A percentile compares a stretch with the other conserved stretches of the same genome.
Evolutionary conservation across 2,888 invertebrate genomes (phyloP).

Genomic region (Clusia tigrina): DNA sequence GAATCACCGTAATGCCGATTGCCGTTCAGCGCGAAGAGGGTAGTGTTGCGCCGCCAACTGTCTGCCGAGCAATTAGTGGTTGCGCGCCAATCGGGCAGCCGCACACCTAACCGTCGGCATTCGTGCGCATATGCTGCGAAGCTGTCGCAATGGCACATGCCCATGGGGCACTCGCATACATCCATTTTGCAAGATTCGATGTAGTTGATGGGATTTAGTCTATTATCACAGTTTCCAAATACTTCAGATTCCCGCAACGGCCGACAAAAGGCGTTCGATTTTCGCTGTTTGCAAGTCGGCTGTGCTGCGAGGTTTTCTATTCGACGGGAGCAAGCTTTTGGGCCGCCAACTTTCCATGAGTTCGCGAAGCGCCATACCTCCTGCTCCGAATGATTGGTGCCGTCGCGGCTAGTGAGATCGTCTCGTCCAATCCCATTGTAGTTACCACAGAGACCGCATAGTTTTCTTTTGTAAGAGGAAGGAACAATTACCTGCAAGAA

Average conservation of each 20-base stretch:
- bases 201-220: conserved; percentile 82
- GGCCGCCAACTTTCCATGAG: conserved; percentile 90
- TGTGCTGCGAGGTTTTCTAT: conserved; percentile 65
- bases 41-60: conserved; percentile 50
- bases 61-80: conserved; percentile 72
- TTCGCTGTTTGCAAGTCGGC: conserved; percentile 67
- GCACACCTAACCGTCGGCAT: conserved; percentile 80
- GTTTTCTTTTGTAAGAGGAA: conserved; percentile 74
- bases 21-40: conserved; percentile 29
- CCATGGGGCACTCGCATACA: conserved; percentile 85
- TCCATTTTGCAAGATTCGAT: conserved; percentile 86
- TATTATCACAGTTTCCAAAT: conserved; percentile 81
- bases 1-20: conserved; percentile 48
- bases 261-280: conserved; percentile 67
- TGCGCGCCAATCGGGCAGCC: conserved; percentile 76
- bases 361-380: conserved; percentile 77
- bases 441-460: conserved; percentile 95
- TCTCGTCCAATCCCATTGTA: conserved; percentile 88
- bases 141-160: conserved; percentile 87
- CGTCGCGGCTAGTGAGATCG: conserved; percentile 79
- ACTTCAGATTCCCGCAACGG: conserved; percentile 66
- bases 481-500: conserved; percentile 87
- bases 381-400: conserved; percentile 71
- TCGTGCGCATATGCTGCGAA: conserved; percentile 89
- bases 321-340: conserved; percentile 72